Conservation (phyloP, 2,113 vertebrate genomes). For the Gila orcuttii region DNA sequence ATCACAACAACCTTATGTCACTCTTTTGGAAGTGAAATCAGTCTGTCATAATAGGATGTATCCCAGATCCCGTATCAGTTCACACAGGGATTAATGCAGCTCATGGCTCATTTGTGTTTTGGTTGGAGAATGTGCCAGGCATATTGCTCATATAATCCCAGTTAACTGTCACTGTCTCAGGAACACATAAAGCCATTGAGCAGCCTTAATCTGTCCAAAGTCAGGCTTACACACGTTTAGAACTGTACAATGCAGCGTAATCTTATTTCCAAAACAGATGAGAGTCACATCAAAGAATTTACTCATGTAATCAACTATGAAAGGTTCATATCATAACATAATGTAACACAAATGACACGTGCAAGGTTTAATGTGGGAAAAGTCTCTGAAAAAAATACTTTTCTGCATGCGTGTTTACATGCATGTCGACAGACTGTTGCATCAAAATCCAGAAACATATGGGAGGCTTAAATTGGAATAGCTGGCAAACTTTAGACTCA, state of each 20-base stretch:
- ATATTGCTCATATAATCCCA: conserved; percentile 42
- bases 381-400: not conserved
- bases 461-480: too few species aligned
- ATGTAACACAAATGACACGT: not conserved
- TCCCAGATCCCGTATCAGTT: not conserved
- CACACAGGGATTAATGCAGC: conserved; percentile 25
- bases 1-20: conserved; percentile 18
- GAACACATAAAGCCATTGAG: conserved; percentile 1
- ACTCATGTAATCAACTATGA: not conserved
- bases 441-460: not conserved
- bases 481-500: not conserved
- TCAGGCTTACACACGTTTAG: not conserved
- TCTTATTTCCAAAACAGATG: conserved; percentile 19
- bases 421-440: not conserved
- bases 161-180: conserved; percentile 16
- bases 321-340: not conserved
- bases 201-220: conserved; percentile 18
- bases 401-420: too few species aligned
- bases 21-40: not conserved
- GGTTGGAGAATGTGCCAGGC: conserved; percentile 21
- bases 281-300: not conserved
- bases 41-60: not conserved
- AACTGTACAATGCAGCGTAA: not conserved
- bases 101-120: conserved; percentile 17
- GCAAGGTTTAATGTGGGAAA: not conserved